A percentile compares a stretch with the other conserved stretches of the same genome.
phyloP scores from a whole-genome alignment of 2,113 vertebrate genomes.

The Tachuris rubrigastra region DNA sequence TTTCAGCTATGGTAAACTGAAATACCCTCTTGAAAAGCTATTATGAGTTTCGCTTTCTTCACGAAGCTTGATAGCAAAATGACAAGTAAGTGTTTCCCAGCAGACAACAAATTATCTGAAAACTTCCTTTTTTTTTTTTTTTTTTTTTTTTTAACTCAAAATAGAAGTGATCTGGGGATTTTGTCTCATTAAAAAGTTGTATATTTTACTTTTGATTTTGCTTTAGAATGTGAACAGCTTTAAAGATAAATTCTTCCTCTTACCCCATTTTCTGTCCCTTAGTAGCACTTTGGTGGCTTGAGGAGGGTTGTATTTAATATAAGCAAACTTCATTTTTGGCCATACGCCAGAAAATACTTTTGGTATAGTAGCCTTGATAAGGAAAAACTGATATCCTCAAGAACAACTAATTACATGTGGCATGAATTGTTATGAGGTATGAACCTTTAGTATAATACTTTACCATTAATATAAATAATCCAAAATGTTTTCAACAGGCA shows the following conservation, averaged over 20 bases:
- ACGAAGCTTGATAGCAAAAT: not conserved
- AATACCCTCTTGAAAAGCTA: not conserved
- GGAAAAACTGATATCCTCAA: not conserved
- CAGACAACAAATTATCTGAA: not conserved
- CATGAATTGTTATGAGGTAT: not conserved
- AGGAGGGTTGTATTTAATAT: not conserved
- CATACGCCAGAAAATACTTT: not conserved
- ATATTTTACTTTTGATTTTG: not conserved
- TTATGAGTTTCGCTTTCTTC: not conserved
- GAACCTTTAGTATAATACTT: not conserved
- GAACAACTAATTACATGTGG: not conserved
- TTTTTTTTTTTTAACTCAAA: accelerated
- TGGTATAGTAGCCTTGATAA: not conserved
- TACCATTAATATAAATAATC: not conserved
- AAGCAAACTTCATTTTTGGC: not conserved
- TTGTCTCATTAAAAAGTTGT: not conserved
- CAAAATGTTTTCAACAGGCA: not conserved
- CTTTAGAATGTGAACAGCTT: not conserved
- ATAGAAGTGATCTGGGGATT: not conserved
- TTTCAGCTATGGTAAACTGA: not conserved
- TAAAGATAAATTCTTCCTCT: not conserved
- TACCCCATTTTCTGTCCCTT: not conserved
- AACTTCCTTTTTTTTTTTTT: not conserved
- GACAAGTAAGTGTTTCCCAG: not conserved
- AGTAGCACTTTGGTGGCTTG: not conserved